phyloP scores from a whole-genome alignment of 1,140 invertebrate species.

The Bombyx mori region ASM3026992v2 NC_085116.1:10544001-10544500 shows the following conservation, averaged over 20 bases:
- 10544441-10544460: slow-evolving; percentile 11
- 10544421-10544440: slow-evolving; percentile 5
- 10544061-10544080: slow-evolving; percentile 32
- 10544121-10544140: slow-evolving; percentile 7
- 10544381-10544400: slow-evolving; percentile 1
- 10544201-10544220: background rate
- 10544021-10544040: slow-evolving; percentile 61
- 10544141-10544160: slow-evolving; percentile 4
- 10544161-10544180: background rate
- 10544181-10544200: background rate
- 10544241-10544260: slow-evolving; percentile 15
- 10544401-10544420: slow-evolving; percentile 2
- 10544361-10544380: slow-evolving; percentile 12
- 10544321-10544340: slow-evolving; percentile 16
- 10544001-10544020: slow-evolving; percentile 54
- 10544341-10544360: slow-evolving; percentile 26
- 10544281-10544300: slow-evolving; percentile 22
- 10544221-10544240: slow-evolving; percentile 21
- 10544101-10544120: background rate
- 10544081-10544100: slow-evolving; percentile 9
- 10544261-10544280: slow-evolving; percentile 24
- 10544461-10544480: background rate
- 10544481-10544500: slow-evolving; percentile 6
- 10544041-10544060: slow-evolving; percentile 48
- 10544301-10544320: slow-evolving; percentile 23